A percentile compares a stretch with the other conserved stretches of the same genome.
phyloP scores from a whole-genome alignment of 2,797 vertebrate genomes.

The Anableps anableps region DNA sequence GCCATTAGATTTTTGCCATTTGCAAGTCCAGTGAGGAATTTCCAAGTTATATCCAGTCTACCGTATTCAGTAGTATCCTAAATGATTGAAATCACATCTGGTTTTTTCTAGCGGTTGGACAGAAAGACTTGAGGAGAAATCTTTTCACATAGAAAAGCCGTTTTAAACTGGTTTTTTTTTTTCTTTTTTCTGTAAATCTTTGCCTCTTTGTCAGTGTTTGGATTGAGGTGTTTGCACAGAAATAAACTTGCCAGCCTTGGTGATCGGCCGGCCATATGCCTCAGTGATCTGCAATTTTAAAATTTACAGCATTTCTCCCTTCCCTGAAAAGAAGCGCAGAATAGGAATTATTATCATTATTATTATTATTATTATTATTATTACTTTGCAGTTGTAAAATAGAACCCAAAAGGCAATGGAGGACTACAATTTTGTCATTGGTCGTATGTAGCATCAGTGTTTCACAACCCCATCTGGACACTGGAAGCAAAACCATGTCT shows the following conservation, averaged over 20 bases:
- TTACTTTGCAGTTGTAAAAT: not conserved
- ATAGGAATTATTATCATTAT: too few relatives aligned
- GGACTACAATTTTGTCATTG: not conserved
- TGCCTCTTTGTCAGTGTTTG: not conserved
- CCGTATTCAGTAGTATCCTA: not conserved
- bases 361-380: not conserved
- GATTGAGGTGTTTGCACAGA: not conserved
- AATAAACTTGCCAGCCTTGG: not conserved
- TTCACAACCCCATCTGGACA: not conserved
- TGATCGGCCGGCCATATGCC: too few relatives aligned
- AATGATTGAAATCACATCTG: not conserved
- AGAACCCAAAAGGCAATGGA: not conserved
- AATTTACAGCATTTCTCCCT: not conserved
- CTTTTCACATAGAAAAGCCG: not conserved
- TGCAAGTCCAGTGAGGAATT: not conserved
- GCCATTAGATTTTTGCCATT: not conserved
- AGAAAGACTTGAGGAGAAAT: not conserved
- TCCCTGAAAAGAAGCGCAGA: not conserved
- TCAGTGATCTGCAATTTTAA: not conserved
- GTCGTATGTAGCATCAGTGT: not conserved
- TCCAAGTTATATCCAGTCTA: not conserved
- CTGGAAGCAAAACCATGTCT: not conserved
- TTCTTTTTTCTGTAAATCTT: not conserved
- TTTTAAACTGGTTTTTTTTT: not conserved
- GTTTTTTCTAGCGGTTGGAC: not conserved